Percentiles rank a stretch among this genome's conserved stretches.
Conservation (phyloP, 2,888 invertebrate species). For the Diachrysia chrysitis region DNA sequence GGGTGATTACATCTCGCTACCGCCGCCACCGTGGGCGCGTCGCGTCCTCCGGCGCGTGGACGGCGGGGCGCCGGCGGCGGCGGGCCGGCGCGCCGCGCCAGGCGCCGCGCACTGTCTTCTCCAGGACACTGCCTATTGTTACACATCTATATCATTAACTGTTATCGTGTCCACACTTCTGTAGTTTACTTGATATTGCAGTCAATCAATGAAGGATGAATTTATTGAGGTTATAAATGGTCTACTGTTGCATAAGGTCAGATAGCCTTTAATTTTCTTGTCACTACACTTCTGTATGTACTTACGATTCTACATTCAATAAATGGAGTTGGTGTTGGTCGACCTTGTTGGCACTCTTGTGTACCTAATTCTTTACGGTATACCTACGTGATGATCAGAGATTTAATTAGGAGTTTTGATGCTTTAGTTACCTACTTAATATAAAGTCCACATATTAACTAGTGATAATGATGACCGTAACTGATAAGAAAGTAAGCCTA, state of each 20-base stretch:
- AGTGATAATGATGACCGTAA: too few relatives aligned
- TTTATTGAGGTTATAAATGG: background rate
- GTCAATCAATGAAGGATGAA: background rate
- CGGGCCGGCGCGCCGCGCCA: constrained; percentile 63
- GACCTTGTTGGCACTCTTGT: background rate
- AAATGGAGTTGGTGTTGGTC: background rate
- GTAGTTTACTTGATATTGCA: background rate
- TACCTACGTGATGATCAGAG: too few relatives aligned
- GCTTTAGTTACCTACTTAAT: too few relatives aligned
- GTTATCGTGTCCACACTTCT: background rate
- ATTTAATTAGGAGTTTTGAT: too few relatives aligned
- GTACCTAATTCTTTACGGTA: too few relatives aligned
- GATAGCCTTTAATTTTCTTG: background rate
- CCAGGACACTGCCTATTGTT: constrained; percentile 28
- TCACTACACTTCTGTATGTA: background rate
- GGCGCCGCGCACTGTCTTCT: constrained; percentile 70
- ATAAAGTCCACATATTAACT: too few relatives aligned
- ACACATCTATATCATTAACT: background rate
- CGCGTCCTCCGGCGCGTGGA: constrained; percentile 58
- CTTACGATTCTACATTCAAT: background rate
- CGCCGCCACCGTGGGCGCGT: constrained; percentile 21
- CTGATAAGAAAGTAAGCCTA: too few relatives aligned
- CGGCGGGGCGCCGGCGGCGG: constrained; percentile 72
- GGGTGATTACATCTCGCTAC: constrained; percentile 15
- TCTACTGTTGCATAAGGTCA: background rate